Base-by-base conservation (phyloP, 2,888 invertebrate species). In the Epinotia nisella region DNA sequence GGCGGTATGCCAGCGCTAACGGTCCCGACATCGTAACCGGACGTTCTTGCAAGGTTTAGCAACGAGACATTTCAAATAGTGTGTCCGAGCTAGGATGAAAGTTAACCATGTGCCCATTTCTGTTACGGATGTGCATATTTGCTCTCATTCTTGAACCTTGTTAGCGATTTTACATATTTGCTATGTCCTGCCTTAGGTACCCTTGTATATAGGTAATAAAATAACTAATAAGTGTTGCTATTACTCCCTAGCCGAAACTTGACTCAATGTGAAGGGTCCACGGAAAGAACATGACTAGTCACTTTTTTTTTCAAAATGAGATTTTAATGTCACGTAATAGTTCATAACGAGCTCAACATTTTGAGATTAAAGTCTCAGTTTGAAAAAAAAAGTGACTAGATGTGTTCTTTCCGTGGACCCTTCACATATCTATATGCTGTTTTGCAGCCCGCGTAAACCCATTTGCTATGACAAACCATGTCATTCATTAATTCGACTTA, bases 1-100 rank as follows among this genome's bases (percentile, higher is more conserved):
- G 59, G 66, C 74, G 61, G 74, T 75, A 75, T 74, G 49, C 75
- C 70, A 72, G 59, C 66, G 75, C 71, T 76, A 74, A 69, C 76
- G 72, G 72, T 72, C 61, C 51, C 35, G 61, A 62, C 56, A 35
- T 15, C 35, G 61, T 58, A 53, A 62, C 72, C 72, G 72, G 72
- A 62, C 68, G 39, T 62, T 67, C 66, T 61, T 29, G 68, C 62
- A 55, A 71, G 66, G 68, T 68, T 72, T 72, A 72, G 65, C 66
- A 60, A 51, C 59, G 29, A 59, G 58, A 41, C 61, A 41, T 70
- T 55, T 41, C 19, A 55, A 24, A 55, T 53, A 53, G 56, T 24
- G 10, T 11, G 70, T 39, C 53, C 19, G 62, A 65, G 59, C 60
- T 56, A 55, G 35, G 71, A 72, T 39, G 72, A 72, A 72, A 72